A percentile compares a stretch with the other conserved stretches of the same genome.
Conservation (phyloP, 2,888 invertebrate species). For the Polyommatus icarus region DNA sequence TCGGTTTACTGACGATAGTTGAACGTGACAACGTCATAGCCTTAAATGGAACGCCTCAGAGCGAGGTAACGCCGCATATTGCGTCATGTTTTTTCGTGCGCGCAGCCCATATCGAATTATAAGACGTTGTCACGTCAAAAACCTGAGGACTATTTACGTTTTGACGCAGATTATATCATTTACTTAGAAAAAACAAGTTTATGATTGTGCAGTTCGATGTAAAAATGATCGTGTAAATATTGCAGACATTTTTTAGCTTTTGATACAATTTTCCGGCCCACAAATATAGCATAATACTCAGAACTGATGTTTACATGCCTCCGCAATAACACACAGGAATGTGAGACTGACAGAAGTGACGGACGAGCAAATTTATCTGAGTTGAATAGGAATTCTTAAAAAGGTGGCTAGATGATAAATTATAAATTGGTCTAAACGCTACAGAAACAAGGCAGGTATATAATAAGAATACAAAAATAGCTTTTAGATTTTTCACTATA, state of each 20-base stretch:
- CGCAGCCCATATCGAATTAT: too few relatives aligned
- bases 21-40: too few relatives aligned
- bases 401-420: not conserved
- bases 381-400: not conserved
- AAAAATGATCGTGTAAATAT: not conserved
- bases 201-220: not conserved
- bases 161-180: not conserved
- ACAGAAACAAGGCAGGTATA: too few relatives aligned
- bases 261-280: conserved; percentile 33
- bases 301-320: conserved; percentile 39
- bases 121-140: too few relatives aligned
- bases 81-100: too few relatives aligned
- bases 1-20: too few relatives aligned
- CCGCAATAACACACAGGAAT: conserved; percentile 25
- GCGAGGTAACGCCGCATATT: too few relatives aligned
- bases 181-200: not conserved
- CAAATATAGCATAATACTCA: conserved; percentile 44
- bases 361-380: not conserved
- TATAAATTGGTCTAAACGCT: too few relatives aligned
- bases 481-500: too few relatives aligned
- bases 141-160: not conserved
- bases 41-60: too few relatives aligned
- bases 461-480: too few relatives aligned
- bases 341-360: conserved; percentile 21
- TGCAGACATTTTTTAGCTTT: not conserved